Conservation (phyloP, 2,888 invertebrate genomes). For the Apotomis capreana region DNA sequence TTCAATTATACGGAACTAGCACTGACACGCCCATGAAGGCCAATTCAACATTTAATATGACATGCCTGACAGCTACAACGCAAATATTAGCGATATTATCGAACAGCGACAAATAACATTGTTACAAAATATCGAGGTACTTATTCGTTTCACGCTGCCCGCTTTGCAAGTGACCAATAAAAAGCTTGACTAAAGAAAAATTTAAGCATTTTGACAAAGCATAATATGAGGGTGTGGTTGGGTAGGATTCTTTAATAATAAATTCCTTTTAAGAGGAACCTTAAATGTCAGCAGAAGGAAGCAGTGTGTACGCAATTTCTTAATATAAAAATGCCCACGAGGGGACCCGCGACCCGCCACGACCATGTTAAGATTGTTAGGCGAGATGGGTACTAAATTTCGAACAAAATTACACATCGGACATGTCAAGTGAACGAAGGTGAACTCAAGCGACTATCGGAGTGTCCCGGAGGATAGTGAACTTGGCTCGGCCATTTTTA, state of each 20-base stretch:
- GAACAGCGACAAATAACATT: slow-evolving; percentile 6
- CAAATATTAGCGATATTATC: slow-evolving; percentile 19
- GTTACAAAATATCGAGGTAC: neutral
- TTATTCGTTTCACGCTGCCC: neutral
- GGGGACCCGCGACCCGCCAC: slow-evolving; percentile 30
- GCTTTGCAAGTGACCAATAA: slow-evolving; percentile 5
- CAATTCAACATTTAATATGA: slow-evolving; percentile 14
- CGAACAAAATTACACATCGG: slow-evolving; percentile 57
- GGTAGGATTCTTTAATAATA: slow-evolving; percentile 27
- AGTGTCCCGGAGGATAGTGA: slow-evolving; percentile 54
- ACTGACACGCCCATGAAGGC: slow-evolving; percentile 8
- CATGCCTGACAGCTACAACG: slow-evolving; percentile 21
- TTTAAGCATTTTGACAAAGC: slow-evolving; percentile 5
- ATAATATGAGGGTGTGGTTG: slow-evolving; percentile 17
- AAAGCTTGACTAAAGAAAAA: slow-evolving; percentile 3
- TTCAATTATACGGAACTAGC: slow-evolving; percentile 30
- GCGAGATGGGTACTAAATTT: slow-evolving; percentile 53
- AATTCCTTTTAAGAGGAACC: slow-evolving; percentile 23
- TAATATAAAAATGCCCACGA: slow-evolving; percentile 27
- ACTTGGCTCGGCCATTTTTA: slow-evolving; percentile 73
- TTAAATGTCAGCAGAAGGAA: slow-evolving; percentile 17
- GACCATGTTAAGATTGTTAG: slow-evolving; percentile 37
- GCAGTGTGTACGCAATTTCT: slow-evolving; percentile 22
- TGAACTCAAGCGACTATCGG: slow-evolving; percentile 54
- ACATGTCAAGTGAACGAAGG: slow-evolving; percentile 57